A percentile compares a stretch with the other conserved stretches of the same genome.
phyloP scores from a whole-genome alignment of 2,113 vertebrate species.

The Octodon degus region DNA sequence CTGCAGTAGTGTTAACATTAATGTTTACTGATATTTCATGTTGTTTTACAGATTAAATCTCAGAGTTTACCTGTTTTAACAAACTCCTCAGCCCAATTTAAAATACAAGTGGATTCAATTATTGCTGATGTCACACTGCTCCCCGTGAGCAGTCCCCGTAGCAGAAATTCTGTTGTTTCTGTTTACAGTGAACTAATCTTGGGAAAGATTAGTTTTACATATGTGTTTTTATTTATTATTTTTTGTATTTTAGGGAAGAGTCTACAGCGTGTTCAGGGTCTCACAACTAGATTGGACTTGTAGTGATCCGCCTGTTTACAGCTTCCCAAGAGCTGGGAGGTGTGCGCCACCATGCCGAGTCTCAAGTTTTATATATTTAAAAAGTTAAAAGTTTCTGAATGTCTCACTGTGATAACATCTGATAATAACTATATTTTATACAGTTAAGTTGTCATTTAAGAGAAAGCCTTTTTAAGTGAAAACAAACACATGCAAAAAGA shows the following conservation, averaged over 20 bases:
- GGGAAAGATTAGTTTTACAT: not conserved
- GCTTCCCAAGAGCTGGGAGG: too few species aligned
- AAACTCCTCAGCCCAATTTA: not conserved
- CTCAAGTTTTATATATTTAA: not conserved
- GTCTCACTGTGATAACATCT: not conserved
- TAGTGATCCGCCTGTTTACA: too few species aligned
- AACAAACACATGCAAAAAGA: not conserved
- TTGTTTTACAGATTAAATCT: not conserved
- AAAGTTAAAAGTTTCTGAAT: conserved; percentile 18
- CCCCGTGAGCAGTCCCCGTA: not conserved
- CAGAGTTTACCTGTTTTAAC: not conserved
- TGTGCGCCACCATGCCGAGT: too few species aligned
- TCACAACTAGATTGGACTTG: too few species aligned
- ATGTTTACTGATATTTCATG: conserved; percentile 2
- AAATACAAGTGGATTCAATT: not conserved
- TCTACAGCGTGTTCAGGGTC: too few species aligned
- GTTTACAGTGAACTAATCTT: not conserved
- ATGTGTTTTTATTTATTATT: not conserved
- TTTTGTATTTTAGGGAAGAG: too few species aligned
- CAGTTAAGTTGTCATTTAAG: conserved; percentile 22
- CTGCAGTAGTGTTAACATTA: not conserved
- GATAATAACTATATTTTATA: conserved; percentile 1
- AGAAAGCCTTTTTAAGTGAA: conserved; percentile 5
- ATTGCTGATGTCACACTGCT: not conserved
- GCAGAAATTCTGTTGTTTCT: not conserved